Base-by-base conservation (phyloP, 2,888 invertebrate genomes). In the Oscheius onirici region DNA sequence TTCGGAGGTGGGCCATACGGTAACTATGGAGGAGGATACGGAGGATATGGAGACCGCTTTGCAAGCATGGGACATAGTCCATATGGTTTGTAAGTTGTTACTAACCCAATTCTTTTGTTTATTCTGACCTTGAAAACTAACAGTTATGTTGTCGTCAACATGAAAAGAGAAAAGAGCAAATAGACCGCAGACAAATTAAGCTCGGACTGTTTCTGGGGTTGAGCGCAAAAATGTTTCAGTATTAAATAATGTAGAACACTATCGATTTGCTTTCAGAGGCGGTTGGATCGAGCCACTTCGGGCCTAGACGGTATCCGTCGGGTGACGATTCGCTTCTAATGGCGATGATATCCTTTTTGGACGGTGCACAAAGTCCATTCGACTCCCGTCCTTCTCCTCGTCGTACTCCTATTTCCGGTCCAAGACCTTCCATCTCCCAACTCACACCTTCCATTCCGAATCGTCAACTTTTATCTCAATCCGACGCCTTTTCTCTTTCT, bases 31-130 rank as follows among this genome's bases (percentile, higher is more conserved):
- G 15, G 76, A 67, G 11, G 71, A 51, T 70, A 68, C 1, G 67
- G 67, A 24, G 74, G 71, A 22, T 69, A 70, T 66, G 63, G 69
- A 24, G 77, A 74, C 51, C 60, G 79, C 57, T 79, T 78, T 63
- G 74, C 79, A 1, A 71, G 71, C 49, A 58, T 77, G 54, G 54
- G 66, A 43, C 71, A 77, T 65, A 74, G 76, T 65, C 79, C 79
- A 22, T 79, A 79, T 52, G 79, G 79, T 78, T 73, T 77, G 79
- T 79, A 69, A 79, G 79, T 79, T 34, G 10, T n/a, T 49, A 63
- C 49, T 46, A 46, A 61, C 46, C 61, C 3, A 10, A 3, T 24
- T 22, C 52, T 24, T 58, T 20, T 58, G 41, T 17, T 41, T 40
- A 40, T 52, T 34, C 34, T 34, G 34, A 22, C 52, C 52, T 52